Evolutionary conservation across 2,797 vertebrate genomes (phyloP).

Genomic region (Enteromius afrohamiltoni): DNA sequence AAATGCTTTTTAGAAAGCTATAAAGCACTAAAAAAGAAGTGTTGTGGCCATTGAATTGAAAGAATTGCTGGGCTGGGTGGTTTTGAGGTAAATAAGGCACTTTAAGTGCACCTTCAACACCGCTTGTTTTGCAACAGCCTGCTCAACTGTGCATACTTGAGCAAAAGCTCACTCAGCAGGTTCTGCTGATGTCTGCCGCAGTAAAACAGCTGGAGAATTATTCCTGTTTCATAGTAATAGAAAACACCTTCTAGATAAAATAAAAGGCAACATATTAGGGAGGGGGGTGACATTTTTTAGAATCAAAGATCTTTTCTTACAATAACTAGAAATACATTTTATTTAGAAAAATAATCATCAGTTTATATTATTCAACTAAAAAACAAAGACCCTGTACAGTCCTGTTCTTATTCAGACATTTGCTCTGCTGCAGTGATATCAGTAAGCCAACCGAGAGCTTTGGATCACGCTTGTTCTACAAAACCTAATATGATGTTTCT

Average conservation of each 20-base stretch:
- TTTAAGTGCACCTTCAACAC: constrained; percentile 3
- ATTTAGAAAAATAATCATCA: not conserved
- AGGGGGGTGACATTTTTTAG: not conserved
- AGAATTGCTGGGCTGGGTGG: not conserved
- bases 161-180: constrained; percentile 36
- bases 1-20: not conserved
- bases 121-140: constrained; percentile 27
- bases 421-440: not conserved
- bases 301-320: not conserved
- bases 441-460: not conserved
- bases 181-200: constrained; percentile 22
- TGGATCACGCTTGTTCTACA: not conserved
- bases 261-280: not conserved
- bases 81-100: constrained; percentile 8
- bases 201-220: constrained; percentile 41
- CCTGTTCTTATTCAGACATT: not conserved
- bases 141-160: constrained; percentile 24
- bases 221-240: constrained; percentile 44
- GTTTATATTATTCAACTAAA: not conserved
- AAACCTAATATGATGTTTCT: not conserved
- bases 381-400: not conserved
- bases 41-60: not conserved
- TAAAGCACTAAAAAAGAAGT: not conserved
- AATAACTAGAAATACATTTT: not conserved
- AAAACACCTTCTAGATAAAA: constrained; percentile 34